Evolutionary conservation across 2,888 invertebrate species (phyloP).

Genomic region (Bembecia ichneumoniformis): DNA sequence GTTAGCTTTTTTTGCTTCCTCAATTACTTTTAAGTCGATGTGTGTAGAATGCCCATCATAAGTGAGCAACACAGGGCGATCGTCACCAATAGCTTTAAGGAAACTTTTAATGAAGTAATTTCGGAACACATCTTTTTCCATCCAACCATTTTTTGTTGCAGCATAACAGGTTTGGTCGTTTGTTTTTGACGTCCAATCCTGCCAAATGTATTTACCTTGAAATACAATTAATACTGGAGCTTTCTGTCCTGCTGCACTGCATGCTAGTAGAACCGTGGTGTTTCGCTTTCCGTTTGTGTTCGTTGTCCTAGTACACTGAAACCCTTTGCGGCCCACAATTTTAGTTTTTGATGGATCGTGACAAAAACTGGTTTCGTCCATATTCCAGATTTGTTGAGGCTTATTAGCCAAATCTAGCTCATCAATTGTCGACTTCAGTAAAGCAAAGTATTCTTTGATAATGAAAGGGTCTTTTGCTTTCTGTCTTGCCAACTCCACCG

Average conservation of each 20-base stretch:
- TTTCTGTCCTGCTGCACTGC: neutral
- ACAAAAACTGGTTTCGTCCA: constrained; percentile 17
- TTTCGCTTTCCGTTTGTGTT: neutral
- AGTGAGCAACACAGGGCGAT: too few relatives aligned
- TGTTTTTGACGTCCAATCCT: neutral
- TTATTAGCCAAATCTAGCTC: constrained; percentile 15
- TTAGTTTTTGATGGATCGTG: constrained; percentile 15
- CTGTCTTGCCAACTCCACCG: too few relatives aligned
- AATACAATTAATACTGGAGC: neutral
- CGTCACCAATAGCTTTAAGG: too few relatives aligned
- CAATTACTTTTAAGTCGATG: too few relatives aligned
- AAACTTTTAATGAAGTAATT: neutral
- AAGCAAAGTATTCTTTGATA: too few relatives aligned
- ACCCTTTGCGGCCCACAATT: constrained; percentile 13
- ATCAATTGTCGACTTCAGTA: too few relatives aligned
- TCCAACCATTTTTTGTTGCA: neutral
- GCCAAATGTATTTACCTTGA: neutral
- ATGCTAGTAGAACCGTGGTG: neutral
- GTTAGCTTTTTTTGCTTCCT: too few relatives aligned
- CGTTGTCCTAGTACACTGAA: neutral
- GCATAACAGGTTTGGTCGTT: neutral
- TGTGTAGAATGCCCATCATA: too few relatives aligned
- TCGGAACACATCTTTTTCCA: neutral
- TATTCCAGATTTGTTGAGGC: constrained; percentile 17
- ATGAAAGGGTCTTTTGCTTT: too few relatives aligned